Evolutionary conservation across 1,140 invertebrate species (phyloP).

Genomic region (Drosophila subpulchrella): DNA sequence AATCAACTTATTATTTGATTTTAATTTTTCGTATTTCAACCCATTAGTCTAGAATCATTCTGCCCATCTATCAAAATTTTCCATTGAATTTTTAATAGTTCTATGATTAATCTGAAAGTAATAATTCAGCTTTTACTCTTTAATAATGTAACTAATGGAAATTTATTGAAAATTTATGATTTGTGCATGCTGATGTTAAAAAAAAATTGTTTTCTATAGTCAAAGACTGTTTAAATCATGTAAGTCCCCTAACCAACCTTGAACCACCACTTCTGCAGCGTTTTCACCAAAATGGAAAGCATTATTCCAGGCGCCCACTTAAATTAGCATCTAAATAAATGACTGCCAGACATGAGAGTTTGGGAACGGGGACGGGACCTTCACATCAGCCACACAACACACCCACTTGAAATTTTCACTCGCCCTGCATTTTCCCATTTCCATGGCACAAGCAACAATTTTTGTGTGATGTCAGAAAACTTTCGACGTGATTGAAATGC

Average conservation of each 20-base stretch:
- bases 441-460: conserved; percentile 42
- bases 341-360: conserved; percentile 25
- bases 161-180: too few species aligned
- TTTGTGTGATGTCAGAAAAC: conserved; percentile 60
- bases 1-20: too few species aligned
- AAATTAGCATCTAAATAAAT: conserved; percentile 71
- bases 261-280: background rate
- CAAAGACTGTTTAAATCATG: background rate
- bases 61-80: too few species aligned
- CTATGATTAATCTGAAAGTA: too few species aligned
- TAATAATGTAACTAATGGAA: too few species aligned
- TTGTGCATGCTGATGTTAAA: too few species aligned
- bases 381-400: background rate
- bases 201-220: too few species aligned
- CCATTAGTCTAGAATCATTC: too few species aligned
- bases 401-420: conserved; percentile 4
- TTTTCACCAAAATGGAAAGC: conserved; percentile 32
- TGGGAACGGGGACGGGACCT: background rate
- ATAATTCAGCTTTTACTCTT: too few species aligned
- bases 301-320: conserved; percentile 33
- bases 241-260: background rate
- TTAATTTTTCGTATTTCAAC: too few species aligned
- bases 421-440: conserved; percentile 5
- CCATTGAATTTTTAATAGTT: too few species aligned
- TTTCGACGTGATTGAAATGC: conserved; percentile 77